Conservation (phyloP, 2,888 invertebrate genomes). For the Liposcelis brunnea region DNA sequence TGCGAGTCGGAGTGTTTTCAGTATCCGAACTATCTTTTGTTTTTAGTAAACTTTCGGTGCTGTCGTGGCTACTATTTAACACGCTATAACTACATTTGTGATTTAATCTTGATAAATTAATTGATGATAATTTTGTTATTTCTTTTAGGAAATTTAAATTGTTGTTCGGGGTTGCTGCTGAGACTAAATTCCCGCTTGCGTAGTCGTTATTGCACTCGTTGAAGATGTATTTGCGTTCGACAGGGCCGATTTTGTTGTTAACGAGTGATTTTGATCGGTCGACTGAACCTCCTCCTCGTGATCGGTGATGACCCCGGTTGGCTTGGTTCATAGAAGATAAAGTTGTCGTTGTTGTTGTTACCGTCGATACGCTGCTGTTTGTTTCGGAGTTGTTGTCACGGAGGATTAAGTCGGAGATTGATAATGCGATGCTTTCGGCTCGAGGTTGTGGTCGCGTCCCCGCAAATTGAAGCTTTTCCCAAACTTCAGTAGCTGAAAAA, state of each 20-base stretch:
- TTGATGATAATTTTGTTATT: conserved; percentile 51
- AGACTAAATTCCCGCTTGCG: neutral
- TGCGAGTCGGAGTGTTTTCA: conserved; percentile 20
- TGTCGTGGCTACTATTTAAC: conserved; percentile 42
- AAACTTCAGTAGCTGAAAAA: conserved; percentile 46
- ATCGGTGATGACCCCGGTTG: conserved; percentile 13
- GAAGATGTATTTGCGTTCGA: neutral
- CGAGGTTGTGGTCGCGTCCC: conserved; percentile 48
- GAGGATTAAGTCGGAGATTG: conserved; percentile 38
- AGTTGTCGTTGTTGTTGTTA: conserved; percentile 9
- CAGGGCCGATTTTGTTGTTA: conserved; percentile 23
- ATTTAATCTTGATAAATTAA: conserved; percentile 42
- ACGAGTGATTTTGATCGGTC: conserved; percentile 24
- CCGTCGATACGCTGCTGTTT: conserved; percentile 19
- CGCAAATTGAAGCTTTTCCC: conserved; percentile 49
- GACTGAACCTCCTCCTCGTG: conserved; percentile 18
- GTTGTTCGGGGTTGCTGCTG: conserved; percentile 9
- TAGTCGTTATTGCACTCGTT: conserved; percentile 2
- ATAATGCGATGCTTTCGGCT: conserved; percentile 48
- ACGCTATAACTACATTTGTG: conserved; percentile 52
- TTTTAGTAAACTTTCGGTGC: conserved; percentile 22
- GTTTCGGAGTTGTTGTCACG: conserved; percentile 24
- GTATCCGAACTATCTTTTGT: neutral
- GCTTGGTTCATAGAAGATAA: conserved; percentile 22
- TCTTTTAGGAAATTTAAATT: conserved; percentile 35